Percentiles rank a stretch among this genome's conserved stretches.
Conservation (phyloP, 2,888 invertebrate species). For the Drepanosiphum platanoidis region DNA sequence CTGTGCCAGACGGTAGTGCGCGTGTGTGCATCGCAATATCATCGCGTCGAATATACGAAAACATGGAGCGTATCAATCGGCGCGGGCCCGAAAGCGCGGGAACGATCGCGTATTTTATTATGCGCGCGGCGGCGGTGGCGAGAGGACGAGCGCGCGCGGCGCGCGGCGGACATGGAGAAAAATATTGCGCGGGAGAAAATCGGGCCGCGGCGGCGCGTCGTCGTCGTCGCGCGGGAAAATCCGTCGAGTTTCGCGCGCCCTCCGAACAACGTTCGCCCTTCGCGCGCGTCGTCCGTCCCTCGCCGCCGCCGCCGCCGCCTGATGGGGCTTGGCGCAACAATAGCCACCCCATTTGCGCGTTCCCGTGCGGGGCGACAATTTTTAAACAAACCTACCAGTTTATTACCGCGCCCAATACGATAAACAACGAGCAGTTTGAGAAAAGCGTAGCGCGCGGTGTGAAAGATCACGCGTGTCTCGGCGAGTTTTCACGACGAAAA, state of each 20-base stretch:
- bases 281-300: not conserved
- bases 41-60: not conserved
- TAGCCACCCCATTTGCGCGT: too few relatives aligned
- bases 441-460: too few relatives aligned
- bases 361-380: too few relatives aligned
- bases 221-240: not conserved
- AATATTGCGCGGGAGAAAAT: not conserved
- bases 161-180: not conserved
- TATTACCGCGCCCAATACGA: too few relatives aligned
- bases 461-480: too few relatives aligned
- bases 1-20: conserved; percentile 5
- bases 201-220: too few relatives aligned
- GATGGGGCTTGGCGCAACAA: too few relatives aligned
- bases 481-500: too few relatives aligned
- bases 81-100: conserved; percentile 27
- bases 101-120: not conserved
- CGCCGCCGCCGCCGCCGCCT: not conserved
- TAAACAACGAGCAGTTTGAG: not conserved
- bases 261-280: not conserved
- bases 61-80: not conserved
- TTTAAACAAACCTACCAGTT: not conserved
- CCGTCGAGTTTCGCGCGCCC: not conserved
- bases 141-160: not conserved
- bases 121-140: not conserved
- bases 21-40: not conserved